Percentiles rank a stretch among this genome's conserved stretches.
These are phyloP conservation scores for Dicroscelio sp. DNA, from an alignment of 2,888 invertebrate genomes.

Conservation along the genomic window DNA sequence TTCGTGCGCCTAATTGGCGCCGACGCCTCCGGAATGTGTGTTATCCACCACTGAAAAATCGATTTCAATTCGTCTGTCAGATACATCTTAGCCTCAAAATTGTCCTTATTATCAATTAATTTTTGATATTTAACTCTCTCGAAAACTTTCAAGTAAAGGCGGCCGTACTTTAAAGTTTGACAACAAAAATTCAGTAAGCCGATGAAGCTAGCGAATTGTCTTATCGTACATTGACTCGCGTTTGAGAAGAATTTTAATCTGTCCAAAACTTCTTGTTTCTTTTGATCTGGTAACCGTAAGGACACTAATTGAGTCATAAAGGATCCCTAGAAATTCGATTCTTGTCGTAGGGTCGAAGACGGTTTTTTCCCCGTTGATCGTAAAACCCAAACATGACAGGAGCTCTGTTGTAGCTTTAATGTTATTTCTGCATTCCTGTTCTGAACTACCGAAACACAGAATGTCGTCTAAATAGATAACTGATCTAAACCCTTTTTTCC, in stretches of 20 bases:
- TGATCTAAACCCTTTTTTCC: neutral
- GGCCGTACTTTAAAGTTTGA: neutral
- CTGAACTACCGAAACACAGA: neutral
- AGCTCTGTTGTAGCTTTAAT: neutral
- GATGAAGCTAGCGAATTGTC: neutral
- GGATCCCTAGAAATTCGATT: conserved; percentile 59
- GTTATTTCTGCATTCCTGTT: neutral
- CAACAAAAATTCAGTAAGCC: conserved; percentile 9
- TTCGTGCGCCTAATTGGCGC: neutral
- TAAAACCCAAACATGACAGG: neutral
- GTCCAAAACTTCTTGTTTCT: conserved; percentile 9
- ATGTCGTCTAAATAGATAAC: too few species aligned
- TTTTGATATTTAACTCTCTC: neutral
- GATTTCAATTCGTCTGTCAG: neutral
- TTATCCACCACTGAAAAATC: conserved; percentile 22
- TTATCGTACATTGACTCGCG: neutral
- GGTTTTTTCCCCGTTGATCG: neutral
- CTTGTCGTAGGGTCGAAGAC: neutral
- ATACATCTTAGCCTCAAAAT: neutral
- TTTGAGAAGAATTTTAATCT: conserved; percentile 3
- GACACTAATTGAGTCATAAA: conserved; percentile 54
- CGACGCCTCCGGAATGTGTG: neutral
- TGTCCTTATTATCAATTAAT: neutral
- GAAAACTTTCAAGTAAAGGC: conserved; percentile 5
- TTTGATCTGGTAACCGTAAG: conserved; percentile 38